phyloP scores from a whole-genome alignment of 2,113 vertebrate species.

The Apteryx owenii region DNA sequence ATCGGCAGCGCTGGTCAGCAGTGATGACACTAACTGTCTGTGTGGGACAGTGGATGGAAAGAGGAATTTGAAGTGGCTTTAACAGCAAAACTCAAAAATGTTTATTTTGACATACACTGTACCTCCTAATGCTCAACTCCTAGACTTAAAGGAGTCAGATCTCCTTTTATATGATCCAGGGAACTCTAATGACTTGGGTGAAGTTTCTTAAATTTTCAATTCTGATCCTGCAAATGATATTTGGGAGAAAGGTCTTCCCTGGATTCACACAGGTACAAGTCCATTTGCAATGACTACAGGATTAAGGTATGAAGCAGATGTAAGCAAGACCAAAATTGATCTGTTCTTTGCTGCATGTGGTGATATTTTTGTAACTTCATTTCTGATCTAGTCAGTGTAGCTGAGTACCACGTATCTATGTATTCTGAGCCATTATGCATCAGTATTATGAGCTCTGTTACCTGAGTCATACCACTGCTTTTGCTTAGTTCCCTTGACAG shows the following conservation, averaged over 20 bases:
- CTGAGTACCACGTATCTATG: fast-evolving
- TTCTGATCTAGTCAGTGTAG: fast-evolving
- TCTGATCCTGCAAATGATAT: too few species aligned
- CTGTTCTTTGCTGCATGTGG: fast-evolving
- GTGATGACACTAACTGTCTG: background rate
- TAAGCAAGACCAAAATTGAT: fast-evolving
- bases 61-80: background rate
- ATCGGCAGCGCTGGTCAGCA: too few species aligned
- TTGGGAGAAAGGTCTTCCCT: background rate
- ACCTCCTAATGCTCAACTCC: background rate
- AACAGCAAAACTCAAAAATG: background rate
- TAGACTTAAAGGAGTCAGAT: background rate
- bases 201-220: background rate
- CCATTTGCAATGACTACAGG: background rate
- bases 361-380: fast-evolving
- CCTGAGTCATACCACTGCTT: fast-evolving
- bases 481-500: fast-evolving
- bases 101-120: background rate
- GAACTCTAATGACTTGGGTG: fast-evolving
- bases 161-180: fast-evolving
- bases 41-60: background rate
- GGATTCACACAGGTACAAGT: fast-evolving
- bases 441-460: background rate
- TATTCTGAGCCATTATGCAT: background rate
- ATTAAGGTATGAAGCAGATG: fast-evolving